Evolutionary conservation across 2,113 vertebrate species (phyloP), one percentile per base, ranked within the genome.

Genomic region (Phaethornis superciliosus): DNA sequence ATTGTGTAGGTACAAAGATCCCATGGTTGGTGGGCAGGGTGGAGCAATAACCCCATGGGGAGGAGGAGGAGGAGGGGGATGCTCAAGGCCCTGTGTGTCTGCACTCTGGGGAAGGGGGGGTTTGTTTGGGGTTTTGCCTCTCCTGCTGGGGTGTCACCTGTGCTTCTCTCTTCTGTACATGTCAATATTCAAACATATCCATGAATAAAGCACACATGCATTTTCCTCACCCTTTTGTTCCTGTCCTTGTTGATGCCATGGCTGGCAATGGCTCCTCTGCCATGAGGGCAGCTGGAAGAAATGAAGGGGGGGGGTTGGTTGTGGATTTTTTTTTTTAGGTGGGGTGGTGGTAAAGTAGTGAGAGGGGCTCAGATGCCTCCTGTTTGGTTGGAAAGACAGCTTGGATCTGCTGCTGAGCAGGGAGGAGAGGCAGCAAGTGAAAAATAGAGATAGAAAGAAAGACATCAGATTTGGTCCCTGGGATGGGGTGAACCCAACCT

Each of bases 181-280:
- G 89, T 87, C 93, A 46, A 20, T 96, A 91, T 68, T 63, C 82
- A 52, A 71, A 85, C 92, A 94, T 93, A 96, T 94, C 96, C 96
- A 95, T 91, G 67, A 96, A 97, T 97, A 97, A 97, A 97, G 95
- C 95, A 96, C 96, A 96, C 93, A 72, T 26, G 82, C 96, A 93
- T 97, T 97, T 94, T 96, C 92, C 95, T 94, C 91, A 96, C 0
- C 23, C 10, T 6, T 27, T 58, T 2, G 9, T 18, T 65, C 37
- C 74, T 54, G 4, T 40, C 49, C 40, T 40, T 40, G 40, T 40
- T 40, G 40, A 40, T 40, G 37, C 37, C 37, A 40, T 40, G 37
- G 37, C 37, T 40, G 40, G 40, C 5, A 10, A 0, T 21, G 5
- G 46, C 32, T 51, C 13, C 51, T 4, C 3, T 1, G 22, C 14